Conservation (phyloP, 2,113 vertebrate genomes). For the Ibidorhyncha struthersii region DNA sequence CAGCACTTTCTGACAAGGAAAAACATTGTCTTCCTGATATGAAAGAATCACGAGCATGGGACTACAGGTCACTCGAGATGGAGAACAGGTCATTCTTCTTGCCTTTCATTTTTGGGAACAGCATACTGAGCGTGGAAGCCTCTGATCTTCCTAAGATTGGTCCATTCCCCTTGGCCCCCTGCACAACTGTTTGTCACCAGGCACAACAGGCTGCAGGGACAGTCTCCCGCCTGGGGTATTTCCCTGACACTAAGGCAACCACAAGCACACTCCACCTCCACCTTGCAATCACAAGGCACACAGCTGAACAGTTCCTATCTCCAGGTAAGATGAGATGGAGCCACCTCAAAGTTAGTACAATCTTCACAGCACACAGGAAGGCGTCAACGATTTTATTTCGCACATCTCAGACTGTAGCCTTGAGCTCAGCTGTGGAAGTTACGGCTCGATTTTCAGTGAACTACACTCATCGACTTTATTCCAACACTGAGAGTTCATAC, state of each 20-base stretch:
- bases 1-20: background rate
- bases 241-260: background rate
- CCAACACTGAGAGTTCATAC: background rate
- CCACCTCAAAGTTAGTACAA: background rate
- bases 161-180: background rate
- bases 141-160: background rate
- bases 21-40: background rate
- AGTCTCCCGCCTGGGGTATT: background rate
- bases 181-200: background rate
- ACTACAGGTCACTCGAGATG: background rate
- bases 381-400: background rate
- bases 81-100: background rate
- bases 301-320: background rate
- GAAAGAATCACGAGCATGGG: background rate
- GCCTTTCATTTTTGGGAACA: background rate
- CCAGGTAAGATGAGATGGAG: background rate
- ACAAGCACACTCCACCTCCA: background rate
- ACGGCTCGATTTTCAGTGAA: background rate
- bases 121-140: background rate
- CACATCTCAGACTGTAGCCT: background rate
- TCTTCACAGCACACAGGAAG: background rate
- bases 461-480: background rate
- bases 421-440: background rate
- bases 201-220: background rate
- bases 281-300: background rate